These are phyloP conservation scores for Furcifer pardalis DNA, from an alignment of 2,797 vertebrate species.

Conservation along the genomic window DNA sequence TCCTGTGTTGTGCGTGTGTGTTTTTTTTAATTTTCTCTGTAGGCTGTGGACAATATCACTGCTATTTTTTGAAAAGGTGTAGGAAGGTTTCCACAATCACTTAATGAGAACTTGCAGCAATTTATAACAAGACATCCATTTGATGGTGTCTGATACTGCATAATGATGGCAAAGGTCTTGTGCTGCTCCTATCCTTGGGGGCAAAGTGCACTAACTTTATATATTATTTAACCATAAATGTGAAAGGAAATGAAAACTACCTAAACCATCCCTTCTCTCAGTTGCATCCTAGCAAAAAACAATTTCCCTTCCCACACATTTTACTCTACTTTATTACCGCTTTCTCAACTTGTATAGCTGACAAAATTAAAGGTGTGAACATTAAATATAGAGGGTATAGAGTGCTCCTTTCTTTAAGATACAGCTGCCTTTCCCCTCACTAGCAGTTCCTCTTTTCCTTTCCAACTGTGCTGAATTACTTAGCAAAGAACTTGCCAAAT, in stretches of 20 bases:
- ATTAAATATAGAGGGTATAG: constrained; percentile 41
- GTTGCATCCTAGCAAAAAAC: constrained; percentile 2
- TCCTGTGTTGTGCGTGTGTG: not conserved
- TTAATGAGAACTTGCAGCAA: not conserved
- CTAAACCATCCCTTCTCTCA: constrained; percentile 1
- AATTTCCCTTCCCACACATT: constrained; percentile 40
- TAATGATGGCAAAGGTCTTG: not conserved
- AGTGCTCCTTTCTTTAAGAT: constrained; percentile 35
- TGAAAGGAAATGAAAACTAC: constrained; percentile 24
- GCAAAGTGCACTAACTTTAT: constrained; percentile 17
- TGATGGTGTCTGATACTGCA: not conserved
- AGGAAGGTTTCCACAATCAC: not conserved
- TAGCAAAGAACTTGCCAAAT: constrained; percentile 61
- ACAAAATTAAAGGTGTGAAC: constrained; percentile 49
- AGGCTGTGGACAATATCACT: not conserved
- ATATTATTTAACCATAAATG: constrained; percentile 25
- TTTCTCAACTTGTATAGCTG: constrained; percentile 36
- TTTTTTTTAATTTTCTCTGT: not conserved
- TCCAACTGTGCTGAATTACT: constrained; percentile 58
- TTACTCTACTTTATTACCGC: constrained; percentile 37
- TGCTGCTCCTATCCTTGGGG: not conserved
- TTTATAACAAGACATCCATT: not conserved
- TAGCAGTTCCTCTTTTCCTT: constrained; percentile 54
- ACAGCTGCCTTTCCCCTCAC: constrained; percentile 48
- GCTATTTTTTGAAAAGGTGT: not conserved